Base-by-base conservation (phyloP, 2,113 vertebrate species). In the Thomomys bottae region DNA sequence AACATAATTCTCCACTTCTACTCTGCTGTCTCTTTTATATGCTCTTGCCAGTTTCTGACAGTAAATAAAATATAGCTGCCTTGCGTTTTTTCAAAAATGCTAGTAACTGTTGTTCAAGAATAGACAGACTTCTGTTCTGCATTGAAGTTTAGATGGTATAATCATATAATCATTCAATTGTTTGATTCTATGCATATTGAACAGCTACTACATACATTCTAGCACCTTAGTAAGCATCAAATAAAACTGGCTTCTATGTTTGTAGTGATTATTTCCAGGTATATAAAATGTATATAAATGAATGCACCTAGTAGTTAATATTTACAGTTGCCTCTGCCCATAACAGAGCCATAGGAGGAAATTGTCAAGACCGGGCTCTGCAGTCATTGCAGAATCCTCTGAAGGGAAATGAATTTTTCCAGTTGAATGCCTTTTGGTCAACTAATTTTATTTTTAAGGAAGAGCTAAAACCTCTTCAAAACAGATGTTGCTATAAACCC, bases 351-450 rank as follows among this genome's bases (percentile, higher is more conserved):
- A 71, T 12, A 24, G 34, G 23, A 42, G 28, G 84, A 28, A 88
- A 45, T 24, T 90, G 4, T 61, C 32, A 90, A 79, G 24, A 57
- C 21, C 38, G 36, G n/a, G 28, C 26, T 61, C 59, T 76, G 21
- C 49, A 84, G 36, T 91, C 45, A 92, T 26, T 49, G 26, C 11
- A 91, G 34, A 84, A 91, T 59, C 83, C 63, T 87, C 40, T 30
- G 28, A 88, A 82, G 18, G 42, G 36, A 92, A 93, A 38, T 76
- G 26, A 81, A 93, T 92, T 96, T 96, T 94, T 92, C 67, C 26
- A 68, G 54, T 40, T 90, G 76, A 45, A 84, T 80, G 68, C 5
- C 10, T 94, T 92, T 45, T 8, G 11, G 70, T 10, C 34, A 95
- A 89, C 9, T 72, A 20, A 49, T 38, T 45, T 81, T 84, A 81